Conservation (phyloP, 2,113 vertebrate genomes). For the Istiophorus platypterus region DNA sequence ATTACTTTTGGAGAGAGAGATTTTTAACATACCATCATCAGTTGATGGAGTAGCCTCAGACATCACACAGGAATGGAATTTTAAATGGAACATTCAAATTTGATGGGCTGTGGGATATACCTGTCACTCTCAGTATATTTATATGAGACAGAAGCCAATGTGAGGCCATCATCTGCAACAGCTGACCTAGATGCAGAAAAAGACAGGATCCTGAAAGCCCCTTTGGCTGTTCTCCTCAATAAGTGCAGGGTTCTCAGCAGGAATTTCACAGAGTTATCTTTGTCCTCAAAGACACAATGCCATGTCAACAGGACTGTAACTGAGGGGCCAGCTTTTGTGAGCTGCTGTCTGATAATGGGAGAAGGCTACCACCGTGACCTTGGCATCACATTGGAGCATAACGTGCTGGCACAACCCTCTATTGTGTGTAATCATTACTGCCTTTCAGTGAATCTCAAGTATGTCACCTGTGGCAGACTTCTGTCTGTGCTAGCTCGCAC, state of each 20-base stretch:
- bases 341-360: constrained; percentile 61
- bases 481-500: constrained; percentile 57
- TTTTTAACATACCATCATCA: not conserved
- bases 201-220: constrained; percentile 48
- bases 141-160: constrained; percentile 45
- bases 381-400: constrained; percentile 48
- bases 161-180: constrained; percentile 46
- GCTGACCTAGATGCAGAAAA: constrained; percentile 49
- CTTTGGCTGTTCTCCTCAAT: constrained; percentile 68
- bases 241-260: constrained; percentile 62
- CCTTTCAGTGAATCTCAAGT: constrained; percentile 65
- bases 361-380: constrained; percentile 66
- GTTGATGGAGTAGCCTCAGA: not conserved
- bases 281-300: constrained; percentile 78
- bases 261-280: constrained; percentile 85
- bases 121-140: constrained; percentile 60
- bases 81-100: constrained; percentile 31
- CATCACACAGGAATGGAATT: not conserved
- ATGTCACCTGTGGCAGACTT: constrained; percentile 78
- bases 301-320: constrained; percentile 68
- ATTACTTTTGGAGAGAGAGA: not conserved
- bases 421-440: constrained; percentile 63
- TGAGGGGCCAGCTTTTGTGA: constrained; percentile 51
- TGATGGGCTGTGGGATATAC: constrained; percentile 13
- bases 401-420: constrained; percentile 19